Conservation (phyloP, 2,888 invertebrate species). For the Bibio marci region DNA sequence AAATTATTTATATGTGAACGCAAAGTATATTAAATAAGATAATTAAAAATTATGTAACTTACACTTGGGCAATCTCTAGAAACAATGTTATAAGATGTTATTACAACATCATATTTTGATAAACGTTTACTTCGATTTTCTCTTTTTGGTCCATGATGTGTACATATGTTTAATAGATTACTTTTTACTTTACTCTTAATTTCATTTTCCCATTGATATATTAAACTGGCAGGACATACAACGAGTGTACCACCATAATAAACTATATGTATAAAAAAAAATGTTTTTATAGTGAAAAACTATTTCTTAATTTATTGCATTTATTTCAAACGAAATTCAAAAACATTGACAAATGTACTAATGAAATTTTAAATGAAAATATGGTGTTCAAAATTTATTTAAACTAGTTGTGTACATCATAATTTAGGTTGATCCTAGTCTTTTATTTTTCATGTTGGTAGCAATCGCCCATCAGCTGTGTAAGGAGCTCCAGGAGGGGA, state of each 20-base stretch:
- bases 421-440: too few relatives aligned
- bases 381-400: too few relatives aligned
- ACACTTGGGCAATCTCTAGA: conserved; percentile 38
- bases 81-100: conserved; percentile 76
- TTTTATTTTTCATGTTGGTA: too few relatives aligned
- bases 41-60: too few relatives aligned
- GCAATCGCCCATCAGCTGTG: too few relatives aligned
- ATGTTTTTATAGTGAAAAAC: neutral
- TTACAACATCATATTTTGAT: conserved; percentile 59
- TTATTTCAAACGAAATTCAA: too few relatives aligned
- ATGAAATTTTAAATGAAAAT: too few relatives aligned
- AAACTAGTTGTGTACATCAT: too few relatives aligned
- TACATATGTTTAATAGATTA: conserved; percentile 41
- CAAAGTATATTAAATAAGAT: conserved; percentile 1
- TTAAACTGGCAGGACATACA: conserved; percentile 78
- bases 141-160: conserved; percentile 71
- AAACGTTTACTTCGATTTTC: conserved; percentile 43
- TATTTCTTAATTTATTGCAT: too few relatives aligned
- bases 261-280: conserved; percentile 19
- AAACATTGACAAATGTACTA: too few relatives aligned
- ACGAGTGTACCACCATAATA: conserved; percentile 62
- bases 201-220: conserved; percentile 82
- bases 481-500: too few relatives aligned
- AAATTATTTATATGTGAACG: neutral
- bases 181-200: conserved; percentile 43